Conservation (phyloP, 2,888 invertebrate genomes). For the Drosophila sordidapex region DNA sequence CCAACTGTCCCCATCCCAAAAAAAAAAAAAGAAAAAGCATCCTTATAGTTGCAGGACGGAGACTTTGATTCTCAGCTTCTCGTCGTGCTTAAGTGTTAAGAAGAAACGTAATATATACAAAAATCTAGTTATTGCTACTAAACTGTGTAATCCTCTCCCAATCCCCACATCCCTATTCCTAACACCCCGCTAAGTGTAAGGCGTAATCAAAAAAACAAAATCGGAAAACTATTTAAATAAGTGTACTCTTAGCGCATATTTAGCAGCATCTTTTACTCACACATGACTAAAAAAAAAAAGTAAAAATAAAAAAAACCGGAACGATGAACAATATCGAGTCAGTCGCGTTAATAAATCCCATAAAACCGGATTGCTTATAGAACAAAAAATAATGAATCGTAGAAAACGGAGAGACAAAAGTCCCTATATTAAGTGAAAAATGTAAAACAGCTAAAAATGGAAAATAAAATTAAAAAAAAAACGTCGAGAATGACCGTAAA, state of each 20-base stretch:
- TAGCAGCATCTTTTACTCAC: constrained; percentile 79
- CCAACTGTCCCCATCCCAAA: neutral
- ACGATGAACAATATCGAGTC: constrained; percentile 42
- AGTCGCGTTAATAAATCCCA: constrained; percentile 52
- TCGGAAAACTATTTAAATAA: constrained; percentile 67
- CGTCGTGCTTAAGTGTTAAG: constrained; percentile 80
- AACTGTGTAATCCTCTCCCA: constrained; percentile 60
- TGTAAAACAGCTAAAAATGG: constrained; percentile 69
- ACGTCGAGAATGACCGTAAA: constrained; percentile 67
- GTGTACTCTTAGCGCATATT: constrained; percentile 78
- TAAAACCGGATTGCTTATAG: constrained; percentile 71
- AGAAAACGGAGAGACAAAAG: constrained; percentile 66
- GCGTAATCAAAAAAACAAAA: constrained; percentile 52
- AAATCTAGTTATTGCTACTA: constrained; percentile 74
- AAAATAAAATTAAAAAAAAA: constrained; percentile 19
- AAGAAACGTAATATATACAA: constrained; percentile 53
- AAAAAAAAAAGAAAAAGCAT: constrained; percentile 1
- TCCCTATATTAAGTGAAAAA: constrained; percentile 71
- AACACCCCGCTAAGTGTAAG: constrained; percentile 61
- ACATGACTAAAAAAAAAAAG: constrained; percentile 63
- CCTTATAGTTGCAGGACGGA: constrained; percentile 57
- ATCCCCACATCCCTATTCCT: constrained; percentile 18
- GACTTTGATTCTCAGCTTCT: constrained; percentile 65
- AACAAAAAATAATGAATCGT: constrained; percentile 52
- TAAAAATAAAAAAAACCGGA: constrained; percentile 48